These are phyloP conservation scores for Cettia cetti DNA, from an alignment of 2,113 vertebrate genomes.

Conservation along the genomic window DNA sequence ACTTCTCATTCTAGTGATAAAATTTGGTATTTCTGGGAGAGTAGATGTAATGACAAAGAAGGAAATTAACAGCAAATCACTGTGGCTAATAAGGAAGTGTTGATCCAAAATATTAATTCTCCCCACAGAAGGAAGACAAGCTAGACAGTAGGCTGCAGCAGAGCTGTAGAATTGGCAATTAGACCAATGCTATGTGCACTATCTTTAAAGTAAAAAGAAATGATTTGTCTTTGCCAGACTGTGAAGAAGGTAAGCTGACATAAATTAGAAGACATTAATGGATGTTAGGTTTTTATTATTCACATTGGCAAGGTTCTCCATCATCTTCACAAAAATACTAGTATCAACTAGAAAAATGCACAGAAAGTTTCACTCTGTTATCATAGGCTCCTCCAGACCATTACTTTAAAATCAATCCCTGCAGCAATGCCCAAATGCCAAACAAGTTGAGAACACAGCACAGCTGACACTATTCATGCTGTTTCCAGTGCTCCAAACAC, in stretches of 20 bases:
- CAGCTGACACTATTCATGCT: not conserved
- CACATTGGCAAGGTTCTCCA: conserved; percentile 25
- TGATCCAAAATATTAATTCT: conserved; percentile 52
- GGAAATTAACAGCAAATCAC: conserved; percentile 14
- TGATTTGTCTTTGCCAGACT: conserved; percentile 67
- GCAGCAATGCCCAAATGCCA: not conserved
- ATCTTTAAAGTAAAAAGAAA: conserved; percentile 65
- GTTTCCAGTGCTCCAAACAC: not conserved
- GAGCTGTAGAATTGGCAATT: conserved; percentile 62
- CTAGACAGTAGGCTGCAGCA: conserved; percentile 30
- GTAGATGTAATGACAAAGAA: conserved; percentile 25
- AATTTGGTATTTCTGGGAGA: conserved; percentile 18
- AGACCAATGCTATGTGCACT: conserved; percentile 49
- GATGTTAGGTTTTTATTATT: conserved; percentile 58
- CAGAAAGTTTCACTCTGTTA: not conserved
- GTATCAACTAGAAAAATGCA: not conserved
- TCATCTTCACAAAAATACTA: not conserved
- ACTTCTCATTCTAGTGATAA: not conserved
- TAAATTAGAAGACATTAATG: conserved; percentile 60
- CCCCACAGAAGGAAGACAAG: conserved; percentile 33
- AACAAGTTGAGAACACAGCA: not conserved
- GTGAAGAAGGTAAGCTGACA: conserved; percentile 62
- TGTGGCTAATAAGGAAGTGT: conserved; percentile 46
- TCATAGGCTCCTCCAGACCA: not conserved
- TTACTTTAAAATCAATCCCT: not conserved